Percentiles rank a stretch among this genome's conserved stretches.
These are phyloP conservation scores for Julus scandinavius DNA, from an alignment of 2,888 invertebrate species.

Conservation along the genomic window DNA sequence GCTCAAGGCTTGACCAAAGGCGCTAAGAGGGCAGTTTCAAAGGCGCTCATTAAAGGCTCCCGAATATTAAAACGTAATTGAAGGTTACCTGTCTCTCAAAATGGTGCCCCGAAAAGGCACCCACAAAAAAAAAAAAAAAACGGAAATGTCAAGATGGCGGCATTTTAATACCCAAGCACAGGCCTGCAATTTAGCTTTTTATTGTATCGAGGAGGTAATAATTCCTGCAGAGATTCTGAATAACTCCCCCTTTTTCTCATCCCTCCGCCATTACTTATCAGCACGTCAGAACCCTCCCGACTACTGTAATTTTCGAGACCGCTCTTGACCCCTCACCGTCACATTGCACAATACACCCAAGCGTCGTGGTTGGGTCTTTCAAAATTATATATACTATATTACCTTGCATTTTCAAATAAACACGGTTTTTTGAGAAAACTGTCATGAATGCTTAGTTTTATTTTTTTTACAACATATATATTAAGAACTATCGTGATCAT, in stretches of 20 bases:
- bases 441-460: no score
- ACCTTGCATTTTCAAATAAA: no score
- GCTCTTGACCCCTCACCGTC: slow-evolving; percentile 40
- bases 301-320: slow-evolving; percentile 46
- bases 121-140: background rate
- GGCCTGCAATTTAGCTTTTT: slow-evolving; percentile 43
- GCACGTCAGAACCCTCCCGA: slow-evolving; percentile 40
- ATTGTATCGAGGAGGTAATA: slow-evolving; percentile 45
- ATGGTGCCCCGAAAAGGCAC: slow-evolving; percentile 42
- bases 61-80: slow-evolving; percentile 46
- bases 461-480: no score
- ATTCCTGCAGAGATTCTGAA: slow-evolving; percentile 39
- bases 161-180: slow-evolving; percentile 30
- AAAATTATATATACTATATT: no score
- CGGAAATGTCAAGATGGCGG: slow-evolving; percentile 33
- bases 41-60: slow-evolving; percentile 43
- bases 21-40: slow-evolving; percentile 44
- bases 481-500: no score
- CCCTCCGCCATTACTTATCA: slow-evolving; percentile 23
- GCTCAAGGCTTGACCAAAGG: slow-evolving; percentile 42
- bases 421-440: no score
- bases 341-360: slow-evolving; percentile 12
- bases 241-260: slow-evolving; percentile 46
- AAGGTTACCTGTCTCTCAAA: slow-evolving; percentile 46
- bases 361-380: background rate